Evolutionary conservation across 2,888 invertebrate genomes (phyloP), one percentile per base, ranked within the genome.

Genomic region (Deilephila elpenor): DNA sequence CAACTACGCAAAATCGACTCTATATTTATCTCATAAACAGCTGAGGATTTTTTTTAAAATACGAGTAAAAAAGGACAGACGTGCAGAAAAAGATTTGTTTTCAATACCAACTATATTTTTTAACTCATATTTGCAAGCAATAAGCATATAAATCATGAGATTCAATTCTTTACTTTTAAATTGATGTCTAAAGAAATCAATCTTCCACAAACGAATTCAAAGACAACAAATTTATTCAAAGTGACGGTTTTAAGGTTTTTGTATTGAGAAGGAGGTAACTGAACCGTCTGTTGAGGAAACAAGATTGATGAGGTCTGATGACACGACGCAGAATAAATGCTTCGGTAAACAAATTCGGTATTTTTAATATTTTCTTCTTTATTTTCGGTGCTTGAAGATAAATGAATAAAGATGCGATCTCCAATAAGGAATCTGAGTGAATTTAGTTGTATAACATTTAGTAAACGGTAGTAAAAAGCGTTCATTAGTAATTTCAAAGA

Each of bases 221-320:
- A 67, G 67, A 67, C 67, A 67, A 67, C 64, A 67, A 67, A 51
- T 67, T 67, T 20, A 67, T 67, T 67, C 20, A 17, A 19, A 51
- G 44, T 25, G 44, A 51, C 14, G 44, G 44, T 44, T 67, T 51
- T 67, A 51, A 25, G 67, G 37, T 20, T 44, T 44, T 64, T 44
- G 44, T 37, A 20, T 64, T 25, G 14, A 17, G 14, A 17, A 67
- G 11, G 44, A 51, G 67, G 67, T 64, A 37, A 51, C 19, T 25
- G 29, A 20, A 29, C 56, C 51, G 51, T 67, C 67, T 20, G 5
- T 25, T 44, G 25, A 44, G 37, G 64, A 14, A 67, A 67, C 51
- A 67, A 67, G 67, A 67, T 67, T 67, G 67, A 67, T 67, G 67
- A 67, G 44, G 44, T 44, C 17, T 67, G 67, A 67, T 44, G 25